Conservation (phyloP, 2,888 invertebrate species). For the Augochlorella aurata region DNA sequence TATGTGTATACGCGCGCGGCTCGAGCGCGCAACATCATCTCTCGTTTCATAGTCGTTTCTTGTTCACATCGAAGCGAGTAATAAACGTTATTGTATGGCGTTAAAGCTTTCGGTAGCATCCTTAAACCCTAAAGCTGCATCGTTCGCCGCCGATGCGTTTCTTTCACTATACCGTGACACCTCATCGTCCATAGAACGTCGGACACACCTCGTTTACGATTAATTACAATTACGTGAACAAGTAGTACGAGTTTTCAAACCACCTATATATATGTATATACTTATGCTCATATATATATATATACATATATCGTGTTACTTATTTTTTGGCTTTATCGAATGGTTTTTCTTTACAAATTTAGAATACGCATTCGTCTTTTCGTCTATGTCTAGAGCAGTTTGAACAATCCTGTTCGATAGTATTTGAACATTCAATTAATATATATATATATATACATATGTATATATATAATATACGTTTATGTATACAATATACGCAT, state of each 20-base stretch:
- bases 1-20: slow-evolving; percentile 46
- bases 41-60: not conserved
- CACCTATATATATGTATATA: no score
- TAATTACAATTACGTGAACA: no score
- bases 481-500: no score
- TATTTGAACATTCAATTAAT: slow-evolving; percentile 1
- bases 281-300: no score
- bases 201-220: not conserved
- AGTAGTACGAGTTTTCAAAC: no score
- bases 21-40: no score
- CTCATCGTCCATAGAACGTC: not conserved
- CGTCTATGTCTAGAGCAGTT: not conserved
- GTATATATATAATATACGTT: not conserved
- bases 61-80: slow-evolving; percentile 33
- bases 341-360: not conserved
- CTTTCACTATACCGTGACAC: not conserved
- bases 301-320: no score
- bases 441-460: not conserved
- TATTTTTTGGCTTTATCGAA: not conserved
- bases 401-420: not conserved
- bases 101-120: slow-evolving; percentile 51
- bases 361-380: slow-evolving; percentile 2
- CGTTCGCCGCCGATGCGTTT: not conserved
- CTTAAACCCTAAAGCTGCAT: slow-evolving; percentile 32
- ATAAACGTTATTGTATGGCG: slow-evolving; percentile 50